phyloP scores from a whole-genome alignment of 2,797 vertebrate species.

The Gymnopithys bicolor region DNA sequence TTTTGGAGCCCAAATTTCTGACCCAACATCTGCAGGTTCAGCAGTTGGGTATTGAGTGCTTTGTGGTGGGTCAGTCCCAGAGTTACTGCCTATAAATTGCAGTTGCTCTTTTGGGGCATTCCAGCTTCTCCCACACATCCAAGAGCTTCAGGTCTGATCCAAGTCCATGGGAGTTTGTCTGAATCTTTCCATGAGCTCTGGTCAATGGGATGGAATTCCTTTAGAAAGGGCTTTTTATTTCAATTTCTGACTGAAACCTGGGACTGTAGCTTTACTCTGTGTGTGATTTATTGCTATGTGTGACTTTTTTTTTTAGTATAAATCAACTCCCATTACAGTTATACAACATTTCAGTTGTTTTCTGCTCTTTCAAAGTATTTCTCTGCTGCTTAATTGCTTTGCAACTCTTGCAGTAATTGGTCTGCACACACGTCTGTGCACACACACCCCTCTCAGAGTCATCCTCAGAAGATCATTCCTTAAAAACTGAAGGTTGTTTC shows the following conservation, averaged over 20 bases:
- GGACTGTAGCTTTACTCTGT: accelerated
- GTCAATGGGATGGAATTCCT: not conserved
- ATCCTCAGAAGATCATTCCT: not conserved
- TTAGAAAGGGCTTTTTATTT: not conserved
- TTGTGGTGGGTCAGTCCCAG: conserved; percentile 40
- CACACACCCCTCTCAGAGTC: not conserved
- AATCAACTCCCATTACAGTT: not conserved
- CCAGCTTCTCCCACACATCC: not conserved
- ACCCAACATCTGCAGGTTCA: not conserved
- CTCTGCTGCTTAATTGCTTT: not conserved
- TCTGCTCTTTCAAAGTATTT: not conserved
- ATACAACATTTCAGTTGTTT: not conserved
- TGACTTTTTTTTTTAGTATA: not conserved
- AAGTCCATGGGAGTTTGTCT: not conserved
- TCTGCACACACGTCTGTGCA: not conserved
- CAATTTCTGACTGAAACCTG: accelerated
- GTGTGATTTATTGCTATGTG: not conserved
- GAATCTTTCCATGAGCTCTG: not conserved
- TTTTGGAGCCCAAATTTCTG: conserved; percentile 13
- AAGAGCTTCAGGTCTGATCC: not conserved
- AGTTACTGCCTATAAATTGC: conserved; percentile 6
- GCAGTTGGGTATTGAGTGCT: conserved; percentile 2
- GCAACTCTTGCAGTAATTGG: not conserved
- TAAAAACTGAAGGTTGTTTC: accelerated
- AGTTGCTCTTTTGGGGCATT: conserved; percentile 33